These are phyloP conservation scores for Bungarus multicinctus DNA, from an alignment of 2,113 vertebrate genomes.

Conservation along the genomic window DNA sequence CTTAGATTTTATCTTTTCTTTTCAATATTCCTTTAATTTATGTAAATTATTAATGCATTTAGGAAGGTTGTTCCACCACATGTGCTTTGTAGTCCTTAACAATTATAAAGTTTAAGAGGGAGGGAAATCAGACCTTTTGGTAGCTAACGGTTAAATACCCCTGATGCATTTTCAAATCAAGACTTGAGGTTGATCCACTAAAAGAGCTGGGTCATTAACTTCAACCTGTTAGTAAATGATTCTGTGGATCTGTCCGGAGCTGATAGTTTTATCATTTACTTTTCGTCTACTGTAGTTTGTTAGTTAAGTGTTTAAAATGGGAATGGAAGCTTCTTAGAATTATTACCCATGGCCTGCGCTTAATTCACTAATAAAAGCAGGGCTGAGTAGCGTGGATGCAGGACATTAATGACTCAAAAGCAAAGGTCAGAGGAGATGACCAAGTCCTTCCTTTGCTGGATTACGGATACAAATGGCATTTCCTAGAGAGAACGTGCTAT, in stretches of 20 bases:
- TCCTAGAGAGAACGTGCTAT: not conserved
- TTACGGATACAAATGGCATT: not conserved
- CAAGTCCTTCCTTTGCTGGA: not conserved
- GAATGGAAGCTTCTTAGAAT: not conserved
- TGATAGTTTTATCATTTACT: not conserved
- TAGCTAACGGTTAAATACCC: not conserved
- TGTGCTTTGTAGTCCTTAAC: not conserved
- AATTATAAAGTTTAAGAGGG: not conserved
- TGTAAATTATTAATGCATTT: not conserved
- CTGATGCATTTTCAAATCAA: not conserved
- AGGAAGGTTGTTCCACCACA: not conserved
- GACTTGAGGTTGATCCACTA: not conserved
- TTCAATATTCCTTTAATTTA: not conserved
- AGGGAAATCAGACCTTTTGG: not conserved
- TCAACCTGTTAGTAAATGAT: not conserved
- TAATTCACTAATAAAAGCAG: not conserved
- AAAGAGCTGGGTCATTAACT: not conserved
- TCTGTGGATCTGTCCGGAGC: not conserved
- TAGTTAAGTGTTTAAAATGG: not conserved
- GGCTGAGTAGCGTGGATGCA: not conserved
- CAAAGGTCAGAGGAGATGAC: not conserved
- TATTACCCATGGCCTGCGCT: not conserved
- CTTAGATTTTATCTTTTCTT: not conserved
- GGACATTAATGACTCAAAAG: not conserved
- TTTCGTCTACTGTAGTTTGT: not conserved